A percentile compares a stretch with the other conserved stretches of the same genome.
phyloP scores from a whole-genome alignment of 2,797 vertebrate genomes.

The Hipposideros larvatus region DNA sequence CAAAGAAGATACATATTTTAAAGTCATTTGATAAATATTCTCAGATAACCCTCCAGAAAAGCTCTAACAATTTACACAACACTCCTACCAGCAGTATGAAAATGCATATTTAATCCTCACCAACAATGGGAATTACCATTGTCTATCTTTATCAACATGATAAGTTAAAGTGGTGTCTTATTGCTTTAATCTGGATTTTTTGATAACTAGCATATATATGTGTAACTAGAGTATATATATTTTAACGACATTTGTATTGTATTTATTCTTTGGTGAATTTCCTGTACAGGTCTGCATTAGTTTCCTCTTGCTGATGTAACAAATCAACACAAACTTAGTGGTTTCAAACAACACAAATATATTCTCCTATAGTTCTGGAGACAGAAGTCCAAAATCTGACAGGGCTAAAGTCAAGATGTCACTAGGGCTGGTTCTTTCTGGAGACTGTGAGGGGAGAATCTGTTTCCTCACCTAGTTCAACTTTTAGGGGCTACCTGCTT shows the following conservation, averaged over 20 bases:
- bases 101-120: constrained; percentile 22
- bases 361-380: not conserved
- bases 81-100: not conserved
- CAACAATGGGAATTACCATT: not conserved
- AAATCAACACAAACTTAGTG: not conserved
- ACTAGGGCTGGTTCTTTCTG: not conserved
- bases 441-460: not conserved
- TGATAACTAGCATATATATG: not conserved
- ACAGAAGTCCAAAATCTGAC: not conserved
- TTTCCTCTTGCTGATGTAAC: not conserved
- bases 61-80: not conserved
- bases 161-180: not conserved
- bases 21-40: constrained; percentile 55
- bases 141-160: constrained; percentile 45
- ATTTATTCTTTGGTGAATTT: not conserved
- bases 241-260: not conserved
- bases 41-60: constrained; percentile 47
- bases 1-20: constrained; percentile 32
- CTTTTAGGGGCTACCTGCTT: not conserved
- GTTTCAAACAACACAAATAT: not conserved
- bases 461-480: not conserved
- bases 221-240: not conserved
- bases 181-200: constrained; percentile 55
- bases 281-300: not conserved
- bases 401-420: not conserved